These are phyloP conservation scores for Eulemur macaco DNA, from an alignment of 2,113 vertebrate genomes.

Conservation along the genomic window DNA sequence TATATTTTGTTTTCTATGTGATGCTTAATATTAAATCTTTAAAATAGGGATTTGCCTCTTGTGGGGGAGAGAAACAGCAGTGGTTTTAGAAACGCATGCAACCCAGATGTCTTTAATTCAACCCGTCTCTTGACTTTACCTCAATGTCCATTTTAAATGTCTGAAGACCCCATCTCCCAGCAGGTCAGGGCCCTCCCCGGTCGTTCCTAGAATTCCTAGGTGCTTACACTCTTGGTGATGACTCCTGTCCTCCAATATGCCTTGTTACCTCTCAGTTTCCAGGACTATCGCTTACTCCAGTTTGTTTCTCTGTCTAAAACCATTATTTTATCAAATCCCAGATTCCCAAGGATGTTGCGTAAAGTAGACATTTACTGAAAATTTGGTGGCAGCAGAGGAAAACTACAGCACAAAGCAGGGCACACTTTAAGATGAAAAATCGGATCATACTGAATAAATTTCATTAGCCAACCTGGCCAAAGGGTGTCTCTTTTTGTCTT, in stretches of 20 bases:
- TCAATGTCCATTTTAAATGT: neutral
- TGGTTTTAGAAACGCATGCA: neutral
- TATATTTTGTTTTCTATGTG: neutral
- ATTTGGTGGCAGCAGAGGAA: neutral
- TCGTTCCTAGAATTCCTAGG: neutral
- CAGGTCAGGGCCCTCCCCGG: neutral
- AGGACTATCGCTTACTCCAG: neutral
- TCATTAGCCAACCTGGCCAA: neutral
- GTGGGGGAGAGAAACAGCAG: neutral
- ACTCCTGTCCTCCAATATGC: neutral
- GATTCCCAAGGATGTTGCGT: neutral
- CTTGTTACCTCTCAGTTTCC: neutral
- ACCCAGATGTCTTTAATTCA: neutral
- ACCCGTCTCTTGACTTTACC: neutral
- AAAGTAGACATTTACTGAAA: neutral
- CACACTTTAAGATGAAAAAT: neutral
- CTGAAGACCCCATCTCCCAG: no score
- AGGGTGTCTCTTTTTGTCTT: neutral
- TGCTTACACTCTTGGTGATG: accelerated
- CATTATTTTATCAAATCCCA: neutral
- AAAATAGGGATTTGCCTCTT: neutral
- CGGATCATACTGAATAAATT: neutral
- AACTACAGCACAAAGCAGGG: neutral
- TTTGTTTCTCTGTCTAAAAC: neutral
- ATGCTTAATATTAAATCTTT: neutral